phyloP scores from a whole-genome alignment of 2,797 vertebrate genomes.

The Sebastes itinus region DNA sequence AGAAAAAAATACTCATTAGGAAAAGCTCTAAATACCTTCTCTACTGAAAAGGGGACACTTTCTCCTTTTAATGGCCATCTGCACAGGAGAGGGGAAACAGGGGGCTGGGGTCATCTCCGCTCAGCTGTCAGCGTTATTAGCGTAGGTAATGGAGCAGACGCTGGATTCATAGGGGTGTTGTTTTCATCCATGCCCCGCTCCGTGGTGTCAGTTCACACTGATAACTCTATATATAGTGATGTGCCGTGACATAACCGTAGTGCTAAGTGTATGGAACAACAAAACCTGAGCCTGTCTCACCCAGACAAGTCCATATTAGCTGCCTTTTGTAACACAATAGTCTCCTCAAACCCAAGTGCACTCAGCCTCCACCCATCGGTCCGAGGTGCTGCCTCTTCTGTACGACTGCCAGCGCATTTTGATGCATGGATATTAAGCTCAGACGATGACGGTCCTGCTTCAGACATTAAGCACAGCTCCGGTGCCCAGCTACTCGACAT shows the following conservation, averaged over 20 bases:
- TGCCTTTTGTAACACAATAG: conserved; percentile 80
- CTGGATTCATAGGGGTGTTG: conserved; percentile 94
- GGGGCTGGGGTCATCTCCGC: conserved; percentile 97
- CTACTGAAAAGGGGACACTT: conserved; percentile 93
- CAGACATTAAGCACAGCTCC: conserved; percentile 63
- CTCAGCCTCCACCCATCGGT: conserved; percentile 53
- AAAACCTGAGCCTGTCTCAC: conserved; percentile 83
- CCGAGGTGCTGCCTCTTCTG: conserved; percentile 88
- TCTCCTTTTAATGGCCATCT: conserved; percentile 99
- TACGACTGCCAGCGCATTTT: conserved; percentile 91
- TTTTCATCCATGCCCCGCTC: conserved; percentile 91
- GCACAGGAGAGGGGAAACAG: conserved; percentile 97
- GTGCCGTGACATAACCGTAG: conserved; percentile 82
- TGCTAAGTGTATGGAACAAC: conserved; percentile 91
- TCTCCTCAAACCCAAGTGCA: conserved; percentile 64
- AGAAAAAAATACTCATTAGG: conserved; percentile 90
- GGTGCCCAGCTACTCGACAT: conserved; percentile 71
- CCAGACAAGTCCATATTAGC: conserved; percentile 87
- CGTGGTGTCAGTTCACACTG: conserved; percentile 92
- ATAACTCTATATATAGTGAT: conserved; percentile 99
- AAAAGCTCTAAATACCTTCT: conserved; percentile 97
- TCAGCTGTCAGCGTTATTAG: conserved; percentile 99
- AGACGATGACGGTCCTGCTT: conserved; percentile 59
- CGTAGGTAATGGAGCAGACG: conserved; percentile 99
- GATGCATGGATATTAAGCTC: conserved; percentile 72